Conservation (phyloP, 30 jellyfish, hydroid and myxozoan genomes). For the Turritopsis rubra region DNA sequence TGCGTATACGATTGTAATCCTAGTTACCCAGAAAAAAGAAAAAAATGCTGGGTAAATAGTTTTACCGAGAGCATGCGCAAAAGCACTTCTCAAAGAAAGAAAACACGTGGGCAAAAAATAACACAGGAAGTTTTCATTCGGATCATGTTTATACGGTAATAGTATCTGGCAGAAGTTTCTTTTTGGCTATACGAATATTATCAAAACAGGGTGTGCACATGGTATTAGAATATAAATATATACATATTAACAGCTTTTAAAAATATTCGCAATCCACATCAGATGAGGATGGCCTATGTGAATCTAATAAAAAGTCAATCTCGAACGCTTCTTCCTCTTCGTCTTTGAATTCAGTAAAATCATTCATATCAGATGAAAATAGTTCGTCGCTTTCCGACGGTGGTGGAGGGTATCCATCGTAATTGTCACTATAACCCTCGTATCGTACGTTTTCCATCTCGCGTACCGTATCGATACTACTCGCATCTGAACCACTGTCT, state of each 20-base stretch:
- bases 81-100: too few relatives aligned
- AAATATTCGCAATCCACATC: slow-evolving; percentile 3
- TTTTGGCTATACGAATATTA: slow-evolving; percentile 4
- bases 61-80: too few relatives aligned
- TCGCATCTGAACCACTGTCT: neutral
- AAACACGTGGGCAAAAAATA: neutral
- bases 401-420: slow-evolving; percentile 33
- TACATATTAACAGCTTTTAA: slow-evolving; percentile 11
- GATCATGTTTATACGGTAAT: slow-evolving; percentile 9
- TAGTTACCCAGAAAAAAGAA: too few relatives aligned
- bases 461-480: neutral
- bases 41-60: too few relatives aligned
- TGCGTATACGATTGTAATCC: too few relatives aligned
- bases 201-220: neutral
- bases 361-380: slow-evolving; percentile 17
- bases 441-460: neutral
- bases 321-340: slow-evolving; percentile 25
- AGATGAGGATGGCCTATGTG: neutral
- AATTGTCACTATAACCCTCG: neutral
- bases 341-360: slow-evolving; percentile 18
- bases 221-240: slow-evolving; percentile 2
- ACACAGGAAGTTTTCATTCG: neutral
- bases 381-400: slow-evolving; percentile 38
- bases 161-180: slow-evolving; percentile 4
- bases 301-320: slow-evolving; percentile 10